A percentile compares a stretch with the other conserved stretches of the same genome.
These are phyloP conservation scores for Lycocerus yunnanus DNA, from an alignment of 2,888 invertebrate species.

Conservation along the genomic window DNA sequence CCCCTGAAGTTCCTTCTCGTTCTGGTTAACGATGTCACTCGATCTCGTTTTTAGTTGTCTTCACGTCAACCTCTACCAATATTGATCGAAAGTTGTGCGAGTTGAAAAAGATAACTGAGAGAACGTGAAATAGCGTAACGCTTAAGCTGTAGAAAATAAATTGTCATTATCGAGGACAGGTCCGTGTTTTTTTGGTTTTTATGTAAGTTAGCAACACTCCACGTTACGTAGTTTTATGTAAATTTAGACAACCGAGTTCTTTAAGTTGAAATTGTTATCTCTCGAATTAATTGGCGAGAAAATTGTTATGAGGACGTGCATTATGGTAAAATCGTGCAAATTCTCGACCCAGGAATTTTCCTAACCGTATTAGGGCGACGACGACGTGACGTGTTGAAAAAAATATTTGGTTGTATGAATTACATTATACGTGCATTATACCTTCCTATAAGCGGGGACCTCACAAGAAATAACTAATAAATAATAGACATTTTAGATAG, in stretches of 20 bases:
- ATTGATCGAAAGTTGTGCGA: neutral
- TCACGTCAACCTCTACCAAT: slow-evolving; percentile 14
- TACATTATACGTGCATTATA: neutral
- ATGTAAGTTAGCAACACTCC: slow-evolving; percentile 10
- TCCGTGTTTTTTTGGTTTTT: slow-evolving; percentile 13
- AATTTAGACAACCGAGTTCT: neutral
- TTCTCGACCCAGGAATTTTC: neutral
- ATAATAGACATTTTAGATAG: neutral
- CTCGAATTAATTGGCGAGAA: slow-evolving; percentile 14
- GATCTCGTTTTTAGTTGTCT: slow-evolving; percentile 28
- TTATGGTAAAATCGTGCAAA: slow-evolving; percentile 1
- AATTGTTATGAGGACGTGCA: slow-evolving; percentile 3
- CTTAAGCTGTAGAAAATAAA: slow-evolving; percentile 22
- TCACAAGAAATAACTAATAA: neutral
- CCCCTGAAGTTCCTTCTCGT: slow-evolving; percentile 47
- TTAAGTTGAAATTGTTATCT: slow-evolving; percentile 1
- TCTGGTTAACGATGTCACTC: slow-evolving; percentile 46
- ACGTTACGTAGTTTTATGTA: slow-evolving; percentile 6
- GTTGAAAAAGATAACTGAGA: neutral
- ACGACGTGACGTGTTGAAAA: neutral
- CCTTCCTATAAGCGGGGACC: neutral
- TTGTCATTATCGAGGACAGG: slow-evolving; percentile 30
- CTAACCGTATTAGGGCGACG: neutral
- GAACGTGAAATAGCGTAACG: slow-evolving; percentile 19
- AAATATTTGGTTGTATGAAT: neutral